Evolutionary conservation across 2,113 vertebrate species (phyloP).

Genomic region (Nicator chloris): DNA sequence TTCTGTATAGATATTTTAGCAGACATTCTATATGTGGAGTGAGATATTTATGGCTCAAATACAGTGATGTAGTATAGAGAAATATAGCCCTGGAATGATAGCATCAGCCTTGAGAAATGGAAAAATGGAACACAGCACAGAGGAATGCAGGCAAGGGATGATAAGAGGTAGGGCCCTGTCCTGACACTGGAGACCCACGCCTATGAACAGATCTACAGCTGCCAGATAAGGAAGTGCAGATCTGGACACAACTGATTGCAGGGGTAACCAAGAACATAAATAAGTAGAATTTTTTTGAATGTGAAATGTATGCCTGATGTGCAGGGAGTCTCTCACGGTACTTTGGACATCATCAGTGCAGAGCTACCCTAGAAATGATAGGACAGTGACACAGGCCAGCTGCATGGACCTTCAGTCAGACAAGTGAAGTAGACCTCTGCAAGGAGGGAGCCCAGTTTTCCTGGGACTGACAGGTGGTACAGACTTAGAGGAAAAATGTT

Average conservation of each 20-base stretch:
- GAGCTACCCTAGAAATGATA: not conserved
- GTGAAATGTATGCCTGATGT: not conserved
- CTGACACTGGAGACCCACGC: accelerated
- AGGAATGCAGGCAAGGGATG: not conserved
- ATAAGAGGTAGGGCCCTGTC: not conserved
- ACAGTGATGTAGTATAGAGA: not conserved
- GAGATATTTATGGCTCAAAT: not conserved
- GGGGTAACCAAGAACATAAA: not conserved
- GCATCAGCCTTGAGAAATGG: not conserved
- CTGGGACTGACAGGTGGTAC: not conserved
- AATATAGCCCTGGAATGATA: not conserved
- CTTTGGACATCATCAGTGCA: not conserved
- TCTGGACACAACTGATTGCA: not conserved
- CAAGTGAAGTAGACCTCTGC: not conserved
- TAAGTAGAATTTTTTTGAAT: not conserved
- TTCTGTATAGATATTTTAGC: not conserved
- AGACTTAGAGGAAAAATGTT: not conserved
- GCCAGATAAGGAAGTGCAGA: not conserved
- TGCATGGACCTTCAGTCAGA: not conserved
- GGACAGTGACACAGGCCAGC: not conserved
- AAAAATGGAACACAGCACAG: not conserved
- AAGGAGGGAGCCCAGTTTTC: not conserved
- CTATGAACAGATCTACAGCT: not conserved
- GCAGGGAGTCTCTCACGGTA: not conserved
- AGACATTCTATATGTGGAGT: not conserved